A percentile compares a stretch with the other conserved stretches of the same genome.
These are phyloP conservation scores for Sphyrna mokarran DNA, from an alignment of 2,113 vertebrate genomes.

Conservation along the genomic window DNA sequence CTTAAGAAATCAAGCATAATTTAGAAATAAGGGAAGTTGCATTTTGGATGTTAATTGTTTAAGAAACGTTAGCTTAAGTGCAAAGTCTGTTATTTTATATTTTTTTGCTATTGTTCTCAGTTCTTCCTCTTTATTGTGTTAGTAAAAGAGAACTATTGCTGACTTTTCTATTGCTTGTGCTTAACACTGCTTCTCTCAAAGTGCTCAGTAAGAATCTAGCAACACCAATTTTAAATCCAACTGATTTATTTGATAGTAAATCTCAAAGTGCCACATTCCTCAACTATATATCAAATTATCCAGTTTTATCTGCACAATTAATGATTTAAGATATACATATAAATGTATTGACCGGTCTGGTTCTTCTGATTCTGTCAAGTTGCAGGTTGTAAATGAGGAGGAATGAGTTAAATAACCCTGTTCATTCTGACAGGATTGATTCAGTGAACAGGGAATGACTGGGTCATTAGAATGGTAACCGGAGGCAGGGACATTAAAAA, in stretches of 20 bases:
- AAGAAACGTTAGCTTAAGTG: neutral
- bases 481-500: neutral
- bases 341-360: neutral
- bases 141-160: neutral
- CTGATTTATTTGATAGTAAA: too few relatives aligned
- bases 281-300: neutral
- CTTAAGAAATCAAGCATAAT: neutral
- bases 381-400: neutral
- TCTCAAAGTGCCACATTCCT: constrained; percentile 7
- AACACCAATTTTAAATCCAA: too few relatives aligned
- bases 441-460: neutral
- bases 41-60: neutral
- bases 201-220: too few relatives aligned
- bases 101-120: constrained; percentile 13
- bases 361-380: neutral
- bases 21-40: neutral
- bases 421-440: neutral
- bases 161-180: neutral
- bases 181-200: neutral
- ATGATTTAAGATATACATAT: neutral
- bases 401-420: neutral
- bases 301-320: constrained; percentile 27
- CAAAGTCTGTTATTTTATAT: neutral
- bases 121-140: neutral
- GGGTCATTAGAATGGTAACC: neutral